Base-by-base conservation (phyloP, 2,888 invertebrate species). In the Quadriops clusia region DNA sequence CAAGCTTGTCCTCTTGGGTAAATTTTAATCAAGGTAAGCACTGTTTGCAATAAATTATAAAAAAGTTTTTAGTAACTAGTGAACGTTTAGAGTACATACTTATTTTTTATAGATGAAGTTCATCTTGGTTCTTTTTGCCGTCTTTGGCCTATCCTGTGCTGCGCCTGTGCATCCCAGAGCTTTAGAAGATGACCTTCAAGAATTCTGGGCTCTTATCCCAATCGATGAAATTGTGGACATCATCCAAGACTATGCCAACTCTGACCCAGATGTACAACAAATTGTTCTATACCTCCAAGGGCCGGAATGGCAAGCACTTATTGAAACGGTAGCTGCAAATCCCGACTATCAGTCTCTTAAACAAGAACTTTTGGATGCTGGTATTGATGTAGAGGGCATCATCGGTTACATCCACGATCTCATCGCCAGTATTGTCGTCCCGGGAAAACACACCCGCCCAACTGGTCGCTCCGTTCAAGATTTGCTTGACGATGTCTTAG, bases 211-310 rank as follows among this genome's bases (percentile, higher is more conserved):
- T n/a, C n/a, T n/a, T n/a, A n/a, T n/a, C n/a, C n/a, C n/a, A n/a
- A n/a, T n/a, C n/a, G n/a, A n/a, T n/a, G n/a, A n/a, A n/a, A n/a
- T n/a, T n/a, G 35, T 32, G 15, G 43, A 24, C 5, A 39, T 50
- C 11, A 33, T 34, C 15, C 34, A 39, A 6, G 36, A 41, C 17
- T 43, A 49, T 28, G 6, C 42, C 7, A 26, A 36, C n/a, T 43
- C 29, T 25, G 48, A 50, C 28, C 31, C 33, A 4, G 46, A 46
- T 36, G 38, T 48, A 21, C 34, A 39, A 16, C 28, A 33, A 11
- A 39, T 43, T 16, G 34, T 50, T 1, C 16, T 16, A 5, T 50
- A 47, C 27, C 26, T 50, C 9, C 43, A 47, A 42, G 37, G 47
- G 11, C 11, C 27, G 4, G 46, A 46, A 33, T 49, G 46, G 39